phyloP scores from a whole-genome alignment of 2,797 vertebrate genomes.

The Tadarida brasiliensis region DNA sequence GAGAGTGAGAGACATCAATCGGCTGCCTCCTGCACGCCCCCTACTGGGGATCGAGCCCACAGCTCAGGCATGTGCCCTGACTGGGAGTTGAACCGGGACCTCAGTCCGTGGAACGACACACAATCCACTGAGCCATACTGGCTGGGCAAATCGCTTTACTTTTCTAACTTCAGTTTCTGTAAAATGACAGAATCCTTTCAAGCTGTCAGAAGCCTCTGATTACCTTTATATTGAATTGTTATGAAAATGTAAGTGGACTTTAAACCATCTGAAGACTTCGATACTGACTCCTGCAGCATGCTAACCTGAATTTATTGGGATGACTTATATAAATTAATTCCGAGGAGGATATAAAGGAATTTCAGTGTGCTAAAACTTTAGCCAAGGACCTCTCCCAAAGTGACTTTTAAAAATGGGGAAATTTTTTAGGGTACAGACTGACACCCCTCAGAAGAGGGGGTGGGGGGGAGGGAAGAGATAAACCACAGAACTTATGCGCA shows the following conservation, averaged over 20 bases:
- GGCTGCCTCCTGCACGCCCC: no score
- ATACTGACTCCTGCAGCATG: background rate
- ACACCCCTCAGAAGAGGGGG: background rate
- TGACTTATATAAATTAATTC: background rate
- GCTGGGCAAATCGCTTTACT: slow-evolving; percentile 3
- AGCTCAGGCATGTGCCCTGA: no score
- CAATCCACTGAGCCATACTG: no score
- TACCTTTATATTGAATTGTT: slow-evolving; percentile 41
- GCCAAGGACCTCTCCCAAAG: background rate
- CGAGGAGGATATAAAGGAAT: background rate
- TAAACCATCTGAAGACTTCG: slow-evolving; percentile 7
- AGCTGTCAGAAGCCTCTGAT: background rate
- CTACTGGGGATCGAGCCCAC: no score
- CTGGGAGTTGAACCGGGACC: no score
- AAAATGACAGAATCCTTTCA: slow-evolving; percentile 29
- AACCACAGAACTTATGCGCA: background rate
- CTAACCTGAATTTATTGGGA: slow-evolving; percentile 28
- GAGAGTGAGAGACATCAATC: no score
- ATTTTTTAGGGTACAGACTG: background rate
- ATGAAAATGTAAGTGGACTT: slow-evolving; percentile 1
- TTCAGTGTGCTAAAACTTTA: slow-evolving; percentile 50
- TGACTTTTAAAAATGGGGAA: background rate
- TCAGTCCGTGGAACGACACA: no score
- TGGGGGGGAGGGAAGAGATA: background rate
- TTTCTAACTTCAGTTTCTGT: slow-evolving; percentile 28